A percentile compares a stretch with the other conserved stretches of the same genome.
Evolutionary conservation across 2,888 invertebrate species (phyloP).

Genomic region (Drosophila nigritarsus): DNA sequence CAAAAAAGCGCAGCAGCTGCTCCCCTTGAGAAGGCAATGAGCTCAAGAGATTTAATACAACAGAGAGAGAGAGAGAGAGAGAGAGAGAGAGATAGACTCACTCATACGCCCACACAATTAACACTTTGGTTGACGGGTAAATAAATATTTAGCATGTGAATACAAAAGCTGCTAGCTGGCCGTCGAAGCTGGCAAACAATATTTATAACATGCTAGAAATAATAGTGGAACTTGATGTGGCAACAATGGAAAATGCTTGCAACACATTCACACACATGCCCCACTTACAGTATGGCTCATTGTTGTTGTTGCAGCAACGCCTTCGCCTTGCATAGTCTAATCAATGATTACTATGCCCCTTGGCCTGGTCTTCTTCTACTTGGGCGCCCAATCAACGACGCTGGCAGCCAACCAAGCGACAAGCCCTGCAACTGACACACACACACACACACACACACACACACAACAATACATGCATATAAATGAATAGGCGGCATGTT

Average conservation of each 20-base stretch:
- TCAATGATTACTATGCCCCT: conserved; percentile 69
- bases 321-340: conserved; percentile 60
- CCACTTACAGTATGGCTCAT: conserved; percentile 35
- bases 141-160: conserved; percentile 74
- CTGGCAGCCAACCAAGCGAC: conserved; percentile 29
- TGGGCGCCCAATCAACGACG: conserved; percentile 54
- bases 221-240: conserved; percentile 59
- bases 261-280: conserved; percentile 30
- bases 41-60: conserved; percentile 62
- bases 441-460: conserved; percentile 22
- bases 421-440: conserved; percentile 42
- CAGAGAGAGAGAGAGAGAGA: not conserved
- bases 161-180: conserved; percentile 24
- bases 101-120: conserved; percentile 67
- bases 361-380: conserved; percentile 47
- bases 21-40: conserved; percentile 62
- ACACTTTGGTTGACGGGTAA: conserved; percentile 68
- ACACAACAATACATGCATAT: conserved; percentile 3
- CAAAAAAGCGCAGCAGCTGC: conserved; percentile 44
- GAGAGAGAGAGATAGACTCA: not conserved
- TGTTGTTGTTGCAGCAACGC: conserved; percentile 37
- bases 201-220: conserved; percentile 69
- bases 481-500: conserved; percentile 45
- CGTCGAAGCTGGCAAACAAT: conserved; percentile 52
- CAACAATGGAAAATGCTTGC: conserved; percentile 46